Evolutionary conservation across 1,140 invertebrate species (phyloP).

Genomic region (Zaprionus kolodkinae): DNA sequence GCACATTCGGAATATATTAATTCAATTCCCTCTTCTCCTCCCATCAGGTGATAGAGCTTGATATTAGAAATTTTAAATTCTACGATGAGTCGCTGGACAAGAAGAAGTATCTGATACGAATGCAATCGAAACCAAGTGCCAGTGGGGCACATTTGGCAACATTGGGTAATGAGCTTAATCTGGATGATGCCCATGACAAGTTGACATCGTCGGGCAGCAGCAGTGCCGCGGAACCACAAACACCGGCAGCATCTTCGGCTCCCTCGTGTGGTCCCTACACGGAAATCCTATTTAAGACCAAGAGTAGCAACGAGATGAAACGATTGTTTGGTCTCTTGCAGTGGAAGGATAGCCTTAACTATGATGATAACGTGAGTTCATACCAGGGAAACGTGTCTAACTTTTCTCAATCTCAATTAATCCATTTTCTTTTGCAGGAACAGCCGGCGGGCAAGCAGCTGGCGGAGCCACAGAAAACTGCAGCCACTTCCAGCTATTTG

Average conservation of each 20-base stretch:
- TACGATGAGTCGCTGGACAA: constrained; percentile 81
- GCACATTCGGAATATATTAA: not conserved
- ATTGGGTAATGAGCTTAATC: constrained; percentile 73
- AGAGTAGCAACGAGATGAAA: constrained; percentile 80
- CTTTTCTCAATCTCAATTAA: not conserved
- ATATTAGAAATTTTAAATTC: constrained; percentile 83
- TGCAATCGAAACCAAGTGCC: constrained; percentile 78
- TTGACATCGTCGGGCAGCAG: constrained; percentile 70
- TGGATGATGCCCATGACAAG: constrained; percentile 71
- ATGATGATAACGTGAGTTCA: constrained; percentile 69
- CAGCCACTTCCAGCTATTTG: constrained; percentile 81
- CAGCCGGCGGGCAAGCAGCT: constrained; percentile 85
- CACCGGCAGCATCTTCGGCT: constrained; percentile 38
- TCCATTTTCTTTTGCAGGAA: constrained; percentile 34
- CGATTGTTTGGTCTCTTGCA: constrained; percentile 76
- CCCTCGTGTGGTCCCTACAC: constrained; percentile 67
- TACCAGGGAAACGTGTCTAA: too few relatives aligned
- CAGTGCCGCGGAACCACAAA: constrained; percentile 53
- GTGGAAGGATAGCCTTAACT: constrained; percentile 81
- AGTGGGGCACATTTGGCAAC: constrained; percentile 66
- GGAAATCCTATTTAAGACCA: constrained; percentile 80
- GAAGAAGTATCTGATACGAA: constrained; percentile 81
- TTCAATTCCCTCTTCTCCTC: not conserved
- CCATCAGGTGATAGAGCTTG: constrained; percentile 78
- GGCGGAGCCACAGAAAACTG: constrained; percentile 86